Evolutionary conservation across 2,888 invertebrate species (phyloP), one percentile per base, ranked within the genome.

Genomic region (Hirtodrosophila alboralis): DNA sequence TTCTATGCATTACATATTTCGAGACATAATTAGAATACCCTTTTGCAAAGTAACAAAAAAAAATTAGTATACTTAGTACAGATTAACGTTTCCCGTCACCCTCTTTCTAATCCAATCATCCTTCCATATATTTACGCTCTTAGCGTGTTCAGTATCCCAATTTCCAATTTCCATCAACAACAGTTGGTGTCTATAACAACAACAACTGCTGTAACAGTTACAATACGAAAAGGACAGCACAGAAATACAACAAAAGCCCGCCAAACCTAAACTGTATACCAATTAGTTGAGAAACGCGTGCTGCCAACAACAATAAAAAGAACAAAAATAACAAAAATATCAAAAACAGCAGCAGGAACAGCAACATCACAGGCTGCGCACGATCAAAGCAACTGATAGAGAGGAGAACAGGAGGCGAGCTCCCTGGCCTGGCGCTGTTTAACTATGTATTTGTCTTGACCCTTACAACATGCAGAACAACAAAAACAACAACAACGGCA

Each of bases 281-380:
- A 88, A 88, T 88, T 88, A 89, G 88, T 86, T 79, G 71, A 61
- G 74, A 75, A 87, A 81, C 89, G 88, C 88, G 89, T 89, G 88
- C 88, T 89, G 80, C 77, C 76, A 77, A 80, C 75, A 71, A 69
- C 67, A 66, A 64, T 52, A 76, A 40, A 57, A 69, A 30, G 57
- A 68, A 14, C 62, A 68, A 13, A 52, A 70, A 26, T 47, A 56
- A 23, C 23, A 23, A 23, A n/a, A n/a, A n/a, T n/a, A n/a, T n/a
- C n/a, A n/a, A n/a, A 21, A 66, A 57, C 64, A 63, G 45, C 31
- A 54, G 13, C 54, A 63, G 45, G 27, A 54, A 14, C 54, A 59
- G 30, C 37, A 59, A 43, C 44, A 40, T 64, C 48, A 44, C 37
- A 27, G 62, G 41, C 51, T 44, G 69, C 72, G 67, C 83, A 81